Base-by-base conservation (phyloP, 1,140 invertebrate genomes). In the Lamellibrachia luymesi region DNA sequence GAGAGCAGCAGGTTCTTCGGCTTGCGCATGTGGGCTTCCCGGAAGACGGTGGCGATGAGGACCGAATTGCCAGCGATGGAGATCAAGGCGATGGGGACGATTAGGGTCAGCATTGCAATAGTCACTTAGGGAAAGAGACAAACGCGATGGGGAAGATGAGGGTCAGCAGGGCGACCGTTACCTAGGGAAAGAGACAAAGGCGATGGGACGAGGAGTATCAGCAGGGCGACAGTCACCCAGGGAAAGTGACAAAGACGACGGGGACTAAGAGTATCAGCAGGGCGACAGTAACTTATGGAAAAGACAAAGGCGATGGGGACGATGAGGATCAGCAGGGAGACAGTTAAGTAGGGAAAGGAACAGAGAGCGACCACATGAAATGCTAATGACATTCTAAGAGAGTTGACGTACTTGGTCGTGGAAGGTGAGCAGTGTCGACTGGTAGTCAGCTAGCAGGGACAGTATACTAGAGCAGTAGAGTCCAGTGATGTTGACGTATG, bases 31-130 rank as follows among this genome's bases (percentile, higher is more conserved):
- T 93, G 93, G 22, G 80, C 6, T 27, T 93, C 91, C 7, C 90
- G 49, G 51, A 91, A 93, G 89, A 93, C 93, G 5, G 91, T n/a
- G 49, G 90, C 90, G 49, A 93, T 91, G 93, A 93, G 49, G 22
- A 93, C 89, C n/a, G 90, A n/a, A 80, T 93, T 93, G 4, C 93
- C 93, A 17, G 89, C 90, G 49, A 93, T 89, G 51, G 93, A 90
- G 51, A 93, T 27, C 27, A 91, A 51, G 51, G 91, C 90, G 8
- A 91, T 56, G 27, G 93, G 93, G 0, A 90, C 8, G 90, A 91
- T 91, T 27, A 93, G 50, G 91, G 27, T 49, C 4, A 93, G 90
- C 51, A 93, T 38, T 6, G 50, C 89, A 2, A 93, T 51, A 38
- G 93, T 93, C 64, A 80, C 64, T 22, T 80, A 22, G 13, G 17